Evolutionary conservation across 2,797 vertebrate genomes (phyloP), one percentile per base, ranked within the genome.

Genomic region (Podarcis lilfordi): DNA sequence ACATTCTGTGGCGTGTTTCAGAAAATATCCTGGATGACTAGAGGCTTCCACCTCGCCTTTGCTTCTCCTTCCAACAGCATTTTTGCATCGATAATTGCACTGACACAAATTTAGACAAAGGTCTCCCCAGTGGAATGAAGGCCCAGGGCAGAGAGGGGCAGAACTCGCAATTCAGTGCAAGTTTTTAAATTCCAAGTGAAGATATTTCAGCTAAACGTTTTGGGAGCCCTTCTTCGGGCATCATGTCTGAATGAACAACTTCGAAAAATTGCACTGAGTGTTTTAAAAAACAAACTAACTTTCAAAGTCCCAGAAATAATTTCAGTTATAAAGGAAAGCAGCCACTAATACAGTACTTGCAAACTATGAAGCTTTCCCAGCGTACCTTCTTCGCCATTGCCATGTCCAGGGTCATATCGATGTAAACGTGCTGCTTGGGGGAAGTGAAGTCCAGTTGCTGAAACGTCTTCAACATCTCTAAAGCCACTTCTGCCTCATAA

Each of bases 341-440:
- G 8, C 17, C 2, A 81, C 25, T 5, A 5, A 8, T 8, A 35
- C 59, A 5, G 5, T 8, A 35, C 59, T 45, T 1, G 17, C 19
- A 8, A 74, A 19, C 55, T 9, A 43, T 11, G 55, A n/a, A 17
- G 11, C 29, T 40, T 43, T 43, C 27, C 84, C 13, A 32, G 2
- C 7, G 6, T 96, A 99, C 99, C 98, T 99, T 98, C 91, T 98
- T 99, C 91, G 98, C 97, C 82, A 98, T 95, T 0, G 97, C 95
- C 98, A 98, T 98, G 93, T 99, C 97, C n/a, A 99, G 95, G 89
- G 87, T 97, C 13, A 99, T 96, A 0, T 98, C 97, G 8, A 98
- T 87, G 84, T 96, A 98, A 25, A 99, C 92, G 0, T 94, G 93
- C 93, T 99, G 98, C 15, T 94, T 90, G 69, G 92, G 96, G 75